phyloP scores from a whole-genome alignment of 2,113 vertebrate genomes.

The Melospiza melodia region DNA sequence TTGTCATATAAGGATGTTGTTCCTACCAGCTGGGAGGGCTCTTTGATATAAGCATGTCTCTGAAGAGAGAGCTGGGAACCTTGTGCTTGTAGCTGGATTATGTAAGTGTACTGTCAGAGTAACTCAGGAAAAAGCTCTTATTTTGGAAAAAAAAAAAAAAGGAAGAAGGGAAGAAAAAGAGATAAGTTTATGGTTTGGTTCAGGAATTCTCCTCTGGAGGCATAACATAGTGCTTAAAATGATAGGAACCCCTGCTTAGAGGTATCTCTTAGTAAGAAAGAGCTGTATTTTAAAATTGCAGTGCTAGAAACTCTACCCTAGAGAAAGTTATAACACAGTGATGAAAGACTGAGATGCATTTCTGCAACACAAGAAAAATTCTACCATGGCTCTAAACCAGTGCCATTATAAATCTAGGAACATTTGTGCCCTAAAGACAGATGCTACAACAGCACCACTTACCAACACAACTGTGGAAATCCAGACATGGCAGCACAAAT shows the following conservation, averaged over 20 bases:
- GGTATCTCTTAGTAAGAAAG: slow-evolving; percentile 10
- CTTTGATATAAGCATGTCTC: background rate
- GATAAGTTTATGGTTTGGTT: background rate
- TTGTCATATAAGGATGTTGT: background rate
- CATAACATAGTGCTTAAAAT: slow-evolving; percentile 20
- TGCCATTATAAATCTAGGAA: background rate
- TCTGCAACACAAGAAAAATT: slow-evolving; percentile 34
- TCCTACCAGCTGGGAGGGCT: background rate
- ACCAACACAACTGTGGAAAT: background rate
- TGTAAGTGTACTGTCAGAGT: background rate
- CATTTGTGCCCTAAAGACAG: background rate
- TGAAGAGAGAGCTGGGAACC: background rate
- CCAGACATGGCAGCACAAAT: background rate
- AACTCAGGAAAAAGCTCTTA: background rate
- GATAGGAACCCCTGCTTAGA: slow-evolving; percentile 24
- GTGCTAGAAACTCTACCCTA: background rate
- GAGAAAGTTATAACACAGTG: slow-evolving; percentile 14
- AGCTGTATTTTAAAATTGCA: slow-evolving; percentile 2
- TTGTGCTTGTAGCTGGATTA: background rate
- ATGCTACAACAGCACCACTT: background rate
- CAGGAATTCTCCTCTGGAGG: slow-evolving; percentile 37
- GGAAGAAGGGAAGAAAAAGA: background rate
- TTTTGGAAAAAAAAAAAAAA: background rate
- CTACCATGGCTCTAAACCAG: background rate
- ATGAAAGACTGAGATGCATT: slow-evolving; percentile 21